Conservation (phyloP, 92 coral and sea anemone species). For the Epizoanthus ramosus region DNA sequence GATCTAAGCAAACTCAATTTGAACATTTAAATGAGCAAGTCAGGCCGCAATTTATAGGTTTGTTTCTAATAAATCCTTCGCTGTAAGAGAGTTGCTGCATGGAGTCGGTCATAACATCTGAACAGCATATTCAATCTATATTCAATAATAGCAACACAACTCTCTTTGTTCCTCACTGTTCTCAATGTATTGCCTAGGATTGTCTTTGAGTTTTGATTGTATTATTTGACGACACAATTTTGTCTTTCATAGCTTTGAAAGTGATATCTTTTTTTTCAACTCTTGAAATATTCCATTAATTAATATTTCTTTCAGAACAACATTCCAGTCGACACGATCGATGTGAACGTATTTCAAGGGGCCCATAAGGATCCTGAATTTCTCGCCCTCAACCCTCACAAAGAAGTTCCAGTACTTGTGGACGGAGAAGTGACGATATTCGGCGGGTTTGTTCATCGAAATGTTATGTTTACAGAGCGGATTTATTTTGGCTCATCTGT, state of each 20-base stretch:
- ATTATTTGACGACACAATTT: neutral
- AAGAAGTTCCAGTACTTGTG: conserved; percentile 84
- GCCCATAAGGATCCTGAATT: conserved; percentile 67
- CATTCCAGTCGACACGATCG: conserved; percentile 73
- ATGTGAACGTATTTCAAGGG: conserved; percentile 80
- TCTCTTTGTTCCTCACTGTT: too few species aligned
- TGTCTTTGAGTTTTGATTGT: neutral
- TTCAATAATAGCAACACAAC: too few species aligned
- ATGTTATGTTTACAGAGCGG: neutral
- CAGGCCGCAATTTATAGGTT: too few species aligned
- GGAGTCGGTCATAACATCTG: too few species aligned
- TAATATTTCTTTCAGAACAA: conserved; percentile 61
- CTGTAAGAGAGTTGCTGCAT: too few species aligned
- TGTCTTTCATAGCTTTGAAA: neutral
- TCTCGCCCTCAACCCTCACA: conserved; percentile 78
- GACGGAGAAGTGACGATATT: conserved; percentile 70
- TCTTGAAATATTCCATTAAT: too few species aligned
- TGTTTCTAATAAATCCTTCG: too few species aligned
- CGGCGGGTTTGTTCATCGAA: conserved; percentile 83
- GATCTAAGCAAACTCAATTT: too few species aligned
- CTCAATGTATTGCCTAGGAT: neutral
- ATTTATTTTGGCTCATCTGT: too few species aligned
- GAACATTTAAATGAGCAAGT: too few species aligned
- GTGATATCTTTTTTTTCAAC: too few species aligned
- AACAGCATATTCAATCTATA: too few species aligned